Evolutionary conservation across 2,797 vertebrate species (phyloP).

Genomic region (Steatocranus sp.): DNA sequence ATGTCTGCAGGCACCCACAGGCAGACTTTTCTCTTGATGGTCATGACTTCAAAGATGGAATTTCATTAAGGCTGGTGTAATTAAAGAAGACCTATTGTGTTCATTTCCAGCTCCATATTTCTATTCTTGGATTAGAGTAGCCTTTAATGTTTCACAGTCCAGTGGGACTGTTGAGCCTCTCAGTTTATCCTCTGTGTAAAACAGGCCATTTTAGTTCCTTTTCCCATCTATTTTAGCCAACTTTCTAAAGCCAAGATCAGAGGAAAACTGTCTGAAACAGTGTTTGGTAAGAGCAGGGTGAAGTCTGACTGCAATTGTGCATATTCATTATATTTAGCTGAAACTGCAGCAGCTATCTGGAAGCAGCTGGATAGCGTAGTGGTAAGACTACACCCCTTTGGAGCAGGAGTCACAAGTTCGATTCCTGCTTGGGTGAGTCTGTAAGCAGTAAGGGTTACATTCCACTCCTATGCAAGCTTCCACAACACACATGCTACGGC

Average conservation of each 20-base stretch:
- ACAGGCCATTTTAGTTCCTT: background rate
- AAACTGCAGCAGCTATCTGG: fast-evolving
- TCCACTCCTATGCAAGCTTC: background rate
- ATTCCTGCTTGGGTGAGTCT: fast-evolving
- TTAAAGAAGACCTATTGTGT: background rate
- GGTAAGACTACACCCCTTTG: fast-evolving
- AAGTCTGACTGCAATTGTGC: background rate
- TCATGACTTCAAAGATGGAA: background rate
- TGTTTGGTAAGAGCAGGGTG: background rate
- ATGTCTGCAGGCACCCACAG: background rate
- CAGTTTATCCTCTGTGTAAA: background rate
- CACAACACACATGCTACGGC: fast-evolving
- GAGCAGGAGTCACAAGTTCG: fast-evolving
- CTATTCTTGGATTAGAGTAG: background rate
- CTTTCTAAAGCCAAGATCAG: background rate
- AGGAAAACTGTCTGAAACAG: background rate
- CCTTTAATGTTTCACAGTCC: background rate
- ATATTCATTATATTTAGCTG: background rate
- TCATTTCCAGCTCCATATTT: background rate
- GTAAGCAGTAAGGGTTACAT: fast-evolving
- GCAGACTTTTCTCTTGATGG: background rate
- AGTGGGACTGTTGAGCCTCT: background rate
- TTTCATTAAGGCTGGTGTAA: background rate
- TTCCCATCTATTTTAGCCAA: background rate
- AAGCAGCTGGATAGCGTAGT: background rate